A percentile compares a stretch with the other conserved stretches of the same genome.
Conservation (phyloP, 2,113 vertebrate genomes). For the Mustelus asterias region DNA sequence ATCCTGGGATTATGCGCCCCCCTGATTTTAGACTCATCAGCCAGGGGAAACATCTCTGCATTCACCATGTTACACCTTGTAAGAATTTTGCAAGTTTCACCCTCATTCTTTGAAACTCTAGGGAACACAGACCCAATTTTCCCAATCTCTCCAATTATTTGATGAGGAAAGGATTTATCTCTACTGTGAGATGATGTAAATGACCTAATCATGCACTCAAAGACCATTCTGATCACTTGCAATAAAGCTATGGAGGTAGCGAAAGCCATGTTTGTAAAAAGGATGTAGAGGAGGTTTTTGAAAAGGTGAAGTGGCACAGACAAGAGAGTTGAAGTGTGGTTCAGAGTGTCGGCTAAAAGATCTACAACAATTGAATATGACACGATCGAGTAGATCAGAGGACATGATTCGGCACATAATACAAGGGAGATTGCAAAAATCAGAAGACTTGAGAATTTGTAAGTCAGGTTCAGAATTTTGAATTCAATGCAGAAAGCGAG, state of each 20-base stretch:
- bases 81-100: no score
- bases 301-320: background rate
- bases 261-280: background rate
- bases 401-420: background rate
- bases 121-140: no score
- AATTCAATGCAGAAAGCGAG: background rate
- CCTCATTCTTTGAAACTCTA: no score
- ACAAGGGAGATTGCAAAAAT: background rate
- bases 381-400: background rate
- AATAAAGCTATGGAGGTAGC: background rate
- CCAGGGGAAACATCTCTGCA: no score
- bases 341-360: background rate
- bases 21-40: no score
- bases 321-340: background rate
- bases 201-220: background rate
- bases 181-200: background rate
- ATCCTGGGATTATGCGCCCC: no score
- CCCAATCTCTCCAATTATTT: no score
- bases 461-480: background rate
- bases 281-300: background rate
- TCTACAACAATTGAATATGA: background rate
- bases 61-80: no score
- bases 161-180: slow-evolving; percentile 8
- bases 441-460: background rate
- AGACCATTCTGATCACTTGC: background rate